Conservation (phyloP, 2,113 vertebrate species). For the Ctenomys sociabilis region DNA sequence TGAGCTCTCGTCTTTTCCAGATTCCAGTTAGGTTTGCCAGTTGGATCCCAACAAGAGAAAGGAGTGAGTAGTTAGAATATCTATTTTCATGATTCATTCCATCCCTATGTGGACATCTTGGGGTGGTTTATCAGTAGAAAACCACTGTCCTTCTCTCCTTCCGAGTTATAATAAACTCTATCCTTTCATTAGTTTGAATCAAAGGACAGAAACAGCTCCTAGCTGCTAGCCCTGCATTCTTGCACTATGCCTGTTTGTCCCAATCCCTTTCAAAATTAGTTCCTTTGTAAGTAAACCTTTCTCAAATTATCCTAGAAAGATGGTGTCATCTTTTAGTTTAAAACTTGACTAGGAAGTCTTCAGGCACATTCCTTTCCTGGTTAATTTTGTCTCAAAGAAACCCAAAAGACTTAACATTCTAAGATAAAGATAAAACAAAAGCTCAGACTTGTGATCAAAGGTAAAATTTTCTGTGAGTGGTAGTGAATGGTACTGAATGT, state of each 20-base stretch:
- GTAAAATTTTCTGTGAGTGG: constrained; percentile 33
- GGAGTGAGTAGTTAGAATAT: neutral
- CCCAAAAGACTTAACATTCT: constrained; percentile 24
- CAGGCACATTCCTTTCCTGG: constrained; percentile 26
- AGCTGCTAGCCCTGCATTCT: neutral
- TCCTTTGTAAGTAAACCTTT: constrained; percentile 21
- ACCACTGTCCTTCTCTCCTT: constrained; percentile 30
- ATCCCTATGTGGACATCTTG: neutral
- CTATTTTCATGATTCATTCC: neutral
- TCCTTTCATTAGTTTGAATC: neutral
- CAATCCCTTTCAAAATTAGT: neutral
- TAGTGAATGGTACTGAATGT: constrained; percentile 40
- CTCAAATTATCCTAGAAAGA: constrained; percentile 17
- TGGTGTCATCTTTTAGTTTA: neutral
- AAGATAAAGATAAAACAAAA: constrained; percentile 12
- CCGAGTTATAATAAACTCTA: neutral
- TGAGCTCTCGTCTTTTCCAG: neutral
- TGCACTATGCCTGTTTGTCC: neutral
- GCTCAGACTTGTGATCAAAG: constrained; percentile 13
- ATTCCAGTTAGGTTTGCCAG: neutral
- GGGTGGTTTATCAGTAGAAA: constrained; percentile 14
- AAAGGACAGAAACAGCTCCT: neutral
- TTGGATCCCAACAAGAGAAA: neutral
- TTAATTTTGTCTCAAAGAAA: constrained; percentile 48
- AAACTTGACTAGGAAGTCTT: constrained; percentile 19